Evolutionary conservation across 2,113 vertebrate genomes (phyloP).

Genomic region (Pelvicachromis taeniatus): DNA sequence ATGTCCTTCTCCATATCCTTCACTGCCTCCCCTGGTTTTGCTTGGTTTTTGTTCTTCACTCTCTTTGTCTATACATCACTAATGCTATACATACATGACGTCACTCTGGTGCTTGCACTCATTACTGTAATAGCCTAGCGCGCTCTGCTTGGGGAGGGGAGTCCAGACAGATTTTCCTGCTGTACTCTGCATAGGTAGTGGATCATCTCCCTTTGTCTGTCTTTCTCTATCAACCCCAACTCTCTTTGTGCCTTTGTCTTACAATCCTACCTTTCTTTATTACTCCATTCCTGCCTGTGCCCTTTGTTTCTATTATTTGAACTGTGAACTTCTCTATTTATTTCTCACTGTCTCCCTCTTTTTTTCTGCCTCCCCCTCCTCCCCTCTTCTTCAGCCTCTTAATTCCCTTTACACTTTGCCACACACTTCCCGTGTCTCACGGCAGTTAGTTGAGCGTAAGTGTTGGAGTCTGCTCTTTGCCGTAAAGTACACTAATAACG

Average conservation of each 20-base stretch:
- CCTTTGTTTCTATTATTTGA: constrained; percentile 17
- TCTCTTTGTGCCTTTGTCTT: constrained; percentile 36
- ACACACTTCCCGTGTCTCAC: constrained; percentile 21
- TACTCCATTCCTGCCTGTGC: neutral
- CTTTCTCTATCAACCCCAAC: neutral
- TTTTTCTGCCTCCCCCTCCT: neutral
- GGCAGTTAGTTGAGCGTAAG: constrained; percentile 1
- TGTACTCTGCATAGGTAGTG: constrained; percentile 45
- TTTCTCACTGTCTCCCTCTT: neutral
- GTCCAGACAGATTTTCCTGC: constrained; percentile 31
- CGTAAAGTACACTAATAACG: constrained; percentile 49
- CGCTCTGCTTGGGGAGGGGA: constrained; percentile 31
- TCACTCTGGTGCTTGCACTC: constrained; percentile 52
- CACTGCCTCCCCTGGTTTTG: neutral
- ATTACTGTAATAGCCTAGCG: constrained; percentile 56
- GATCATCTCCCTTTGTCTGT: constrained; percentile 57
- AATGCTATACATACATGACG: constrained; percentile 60
- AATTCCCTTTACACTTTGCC: constrained; percentile 1
- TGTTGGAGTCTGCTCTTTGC: constrained; percentile 17
- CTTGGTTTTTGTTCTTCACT: neutral
- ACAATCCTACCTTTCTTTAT: constrained; percentile 28
- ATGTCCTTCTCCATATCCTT: neutral
- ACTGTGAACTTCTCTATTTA: neutral
- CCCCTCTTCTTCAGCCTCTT: neutral
- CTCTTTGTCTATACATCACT: constrained; percentile 63